Percentiles rank a stretch among this genome's conserved stretches.
These are phyloP conservation scores for Vanacampus margaritifer DNA, from an alignment of 2,113 vertebrate genomes.

Conservation along the genomic window DNA sequence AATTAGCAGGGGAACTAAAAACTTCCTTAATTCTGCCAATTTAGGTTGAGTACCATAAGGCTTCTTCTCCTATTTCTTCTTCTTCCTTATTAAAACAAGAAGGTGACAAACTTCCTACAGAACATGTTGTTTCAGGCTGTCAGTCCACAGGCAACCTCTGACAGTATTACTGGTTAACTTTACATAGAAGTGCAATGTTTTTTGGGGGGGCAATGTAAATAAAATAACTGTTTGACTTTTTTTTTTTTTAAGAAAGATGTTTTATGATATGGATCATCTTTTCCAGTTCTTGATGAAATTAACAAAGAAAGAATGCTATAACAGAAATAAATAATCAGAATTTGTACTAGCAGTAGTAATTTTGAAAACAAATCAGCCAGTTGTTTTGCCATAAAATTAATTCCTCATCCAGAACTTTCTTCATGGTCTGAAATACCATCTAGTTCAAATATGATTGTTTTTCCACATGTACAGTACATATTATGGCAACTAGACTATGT, in stretches of 20 bases:
- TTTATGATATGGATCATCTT: neutral
- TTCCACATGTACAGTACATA: too few relatives aligned
- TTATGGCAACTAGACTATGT: neutral
- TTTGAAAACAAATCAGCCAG: neutral
- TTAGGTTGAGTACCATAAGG: slow-evolving; percentile 65
- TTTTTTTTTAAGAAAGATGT: neutral
- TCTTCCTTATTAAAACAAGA: slow-evolving; percentile 71
- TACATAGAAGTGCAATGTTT: neutral
- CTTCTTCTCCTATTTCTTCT: slow-evolving; percentile 64
- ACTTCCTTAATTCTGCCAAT: slow-evolving; percentile 75
- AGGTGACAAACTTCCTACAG: slow-evolving; percentile 46
- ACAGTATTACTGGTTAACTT: neutral
- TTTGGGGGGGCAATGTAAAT: neutral
- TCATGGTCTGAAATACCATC: neutral
- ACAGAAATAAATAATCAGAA: neutral
- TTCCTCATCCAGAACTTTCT: neutral
- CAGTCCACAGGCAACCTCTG: neutral
- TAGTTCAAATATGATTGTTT: slow-evolving; percentile 5
- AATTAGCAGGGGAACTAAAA: slow-evolving; percentile 77
- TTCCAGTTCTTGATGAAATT: neutral
- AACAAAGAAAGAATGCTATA: neutral
- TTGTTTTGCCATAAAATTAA: neutral
- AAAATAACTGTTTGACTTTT: neutral
- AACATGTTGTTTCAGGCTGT: neutral
- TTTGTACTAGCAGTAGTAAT: neutral